Evolutionary conservation across 2,113 vertebrate species (phyloP).

Genomic region (Saccopteryx leptura): DNA sequence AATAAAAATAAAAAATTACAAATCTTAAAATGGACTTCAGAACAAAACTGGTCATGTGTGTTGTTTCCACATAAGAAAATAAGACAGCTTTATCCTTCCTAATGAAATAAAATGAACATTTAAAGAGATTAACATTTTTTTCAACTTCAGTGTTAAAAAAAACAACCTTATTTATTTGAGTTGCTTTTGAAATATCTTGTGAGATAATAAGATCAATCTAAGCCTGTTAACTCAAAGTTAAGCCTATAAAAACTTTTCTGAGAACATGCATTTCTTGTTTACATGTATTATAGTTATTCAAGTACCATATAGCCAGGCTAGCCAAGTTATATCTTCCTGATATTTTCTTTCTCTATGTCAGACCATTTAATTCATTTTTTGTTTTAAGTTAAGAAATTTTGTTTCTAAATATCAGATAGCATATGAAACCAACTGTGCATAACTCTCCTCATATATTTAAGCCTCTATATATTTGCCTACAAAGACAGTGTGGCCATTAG

Average conservation of each 20-base stretch:
- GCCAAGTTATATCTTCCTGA: slow-evolving; percentile 60
- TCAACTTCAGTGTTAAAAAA: slow-evolving; percentile 29
- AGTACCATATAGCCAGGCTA: slow-evolving; percentile 32
- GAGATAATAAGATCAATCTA: slow-evolving; percentile 10
- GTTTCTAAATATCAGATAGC: slow-evolving; percentile 59
- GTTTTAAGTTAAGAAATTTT: slow-evolving; percentile 65
- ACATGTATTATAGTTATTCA: slow-evolving; percentile 32
- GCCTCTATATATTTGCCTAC: slow-evolving; percentile 32
- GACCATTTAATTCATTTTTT: slow-evolving; percentile 59
- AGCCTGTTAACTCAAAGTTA: neutral
- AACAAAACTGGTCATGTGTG: neutral
- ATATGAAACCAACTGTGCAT: slow-evolving; percentile 7
- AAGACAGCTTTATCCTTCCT: slow-evolving; percentile 4
- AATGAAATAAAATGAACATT: slow-evolving; percentile 54
- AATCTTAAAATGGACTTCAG: slow-evolving; percentile 35
- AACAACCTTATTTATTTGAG: slow-evolving; percentile 35
- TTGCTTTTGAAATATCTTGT: slow-evolving; percentile 33
- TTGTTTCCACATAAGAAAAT: slow-evolving; percentile 8
- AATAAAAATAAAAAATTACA: neutral
- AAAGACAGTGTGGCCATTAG: slow-evolving; percentile 39
- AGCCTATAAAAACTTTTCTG: neutral
- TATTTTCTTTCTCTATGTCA: slow-evolving; percentile 17
- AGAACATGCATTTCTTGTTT: slow-evolving; percentile 62
- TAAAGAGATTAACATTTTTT: slow-evolving; percentile 9
- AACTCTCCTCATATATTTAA: slow-evolving; percentile 61